A percentile compares a stretch with the other conserved stretches of the same genome.
These are phyloP conservation scores for Drosophila sp. DNA, from an alignment of 1,140 invertebrate species.

Conservation along the genomic window DNA sequence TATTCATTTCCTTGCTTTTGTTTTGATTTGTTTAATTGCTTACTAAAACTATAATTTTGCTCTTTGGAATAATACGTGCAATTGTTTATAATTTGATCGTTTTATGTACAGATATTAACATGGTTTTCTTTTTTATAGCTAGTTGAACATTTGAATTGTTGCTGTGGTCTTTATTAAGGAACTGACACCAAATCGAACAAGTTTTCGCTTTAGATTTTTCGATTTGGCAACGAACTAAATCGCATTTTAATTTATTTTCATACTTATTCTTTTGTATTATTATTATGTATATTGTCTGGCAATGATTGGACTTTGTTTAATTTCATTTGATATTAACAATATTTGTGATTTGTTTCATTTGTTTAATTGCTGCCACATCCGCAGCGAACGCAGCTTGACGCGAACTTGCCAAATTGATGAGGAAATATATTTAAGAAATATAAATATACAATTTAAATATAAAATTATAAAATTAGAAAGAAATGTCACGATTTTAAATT, in stretches of 20 bases:
- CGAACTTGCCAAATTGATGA: conserved; percentile 52
- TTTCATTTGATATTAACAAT: conserved; percentile 45
- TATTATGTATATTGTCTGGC: conserved; percentile 53
- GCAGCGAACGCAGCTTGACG: conserved; percentile 71
- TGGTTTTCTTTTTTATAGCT: conserved; percentile 45
- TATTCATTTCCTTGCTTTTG: conserved; percentile 1
- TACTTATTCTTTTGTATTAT: conserved; percentile 17
- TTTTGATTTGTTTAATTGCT: not conserved
- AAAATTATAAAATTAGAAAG: conserved; percentile 1
- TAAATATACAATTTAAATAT: too few relatives aligned
- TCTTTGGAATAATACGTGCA: conserved; percentile 64
- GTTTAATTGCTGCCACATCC: conserved; percentile 68
- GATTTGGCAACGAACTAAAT: conserved; percentile 21
- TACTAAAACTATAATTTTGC: conserved; percentile 46
- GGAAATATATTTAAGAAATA: conserved; percentile 5
- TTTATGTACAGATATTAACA: conserved; percentile 72
- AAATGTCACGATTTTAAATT: conserved; percentile 18
- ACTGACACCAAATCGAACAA: conserved; percentile 25
- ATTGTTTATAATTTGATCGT: conserved; percentile 35
- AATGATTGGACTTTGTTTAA: conserved; percentile 46
- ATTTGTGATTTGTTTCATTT: conserved; percentile 47
- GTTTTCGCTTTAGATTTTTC: not conserved
- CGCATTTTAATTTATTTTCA: conserved; percentile 5
- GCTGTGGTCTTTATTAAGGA: conserved; percentile 30
- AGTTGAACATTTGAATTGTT: conserved; percentile 69